Evolutionary conservation across 1,140 invertebrate species (phyloP), one percentile per base, ranked within the genome.

Genomic region (Tetragonula clypearis): DNA sequence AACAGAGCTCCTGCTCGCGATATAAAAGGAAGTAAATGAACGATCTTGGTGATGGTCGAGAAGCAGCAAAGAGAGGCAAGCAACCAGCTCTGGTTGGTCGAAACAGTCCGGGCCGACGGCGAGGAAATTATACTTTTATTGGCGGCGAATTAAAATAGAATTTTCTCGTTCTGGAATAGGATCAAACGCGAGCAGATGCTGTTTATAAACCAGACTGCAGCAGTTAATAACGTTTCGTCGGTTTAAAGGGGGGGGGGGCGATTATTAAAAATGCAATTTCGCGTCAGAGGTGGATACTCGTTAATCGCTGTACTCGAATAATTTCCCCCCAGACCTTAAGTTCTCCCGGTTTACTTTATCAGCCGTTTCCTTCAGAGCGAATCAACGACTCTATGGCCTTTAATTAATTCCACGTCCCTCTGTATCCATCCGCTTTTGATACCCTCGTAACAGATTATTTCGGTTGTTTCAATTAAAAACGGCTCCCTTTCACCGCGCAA

Each of bases 391-490:
- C 35, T 30, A 56, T 21, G 35, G 21, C n/a, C 23, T 84, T 79
- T 84, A 84, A 79, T 84, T 79, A 62, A 72, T 79, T 73, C 26
- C 12, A 23, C 26, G 56, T 79, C 12, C 35, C 4, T 56, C 41
- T 71, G 11, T n/a, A 68, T 19, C 41, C 58, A 62, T 68, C 65
- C 11, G 49, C 4, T 65, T n/a, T 14, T 62, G 56, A 72, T 78
- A 17, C 60, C 17, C 1, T 17, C 12, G 14, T 17, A 17, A 19
- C 60, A 60, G 55, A 79, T 79, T 62, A 79, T 79, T 72, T 53
- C 53, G 78, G 71, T 80, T 85, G 69, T 85, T 81, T 85, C 83
- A 66, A 85, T 85, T 85, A 85, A 74, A 80, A 66, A 0, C 26
- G 15, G 73, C 23, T 14, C 14, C 60, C 68, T 35, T 79, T 58